phyloP scores from a whole-genome alignment of 2,113 vertebrate species.

The Delphinus delphis region DNA sequence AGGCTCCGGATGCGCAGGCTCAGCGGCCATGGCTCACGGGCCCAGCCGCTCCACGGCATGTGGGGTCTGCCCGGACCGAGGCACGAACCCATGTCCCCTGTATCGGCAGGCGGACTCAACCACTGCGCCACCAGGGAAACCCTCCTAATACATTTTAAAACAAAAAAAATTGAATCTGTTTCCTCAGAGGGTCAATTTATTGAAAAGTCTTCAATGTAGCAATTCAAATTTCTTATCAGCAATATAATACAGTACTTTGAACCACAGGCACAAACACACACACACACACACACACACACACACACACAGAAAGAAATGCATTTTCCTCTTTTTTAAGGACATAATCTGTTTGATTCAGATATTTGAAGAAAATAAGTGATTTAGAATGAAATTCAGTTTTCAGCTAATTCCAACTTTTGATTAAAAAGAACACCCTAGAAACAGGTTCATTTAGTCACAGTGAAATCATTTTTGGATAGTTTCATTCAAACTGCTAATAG shows the following conservation, averaged over 20 bases:
- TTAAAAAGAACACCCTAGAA: not conserved
- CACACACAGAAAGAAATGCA: not conserved
- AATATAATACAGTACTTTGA: not conserved
- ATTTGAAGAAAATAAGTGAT: not conserved
- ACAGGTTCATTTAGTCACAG: not conserved
- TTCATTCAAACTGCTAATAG: constrained; percentile 3
- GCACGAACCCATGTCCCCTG: too few species aligned
- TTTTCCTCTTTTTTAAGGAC: not conserved
- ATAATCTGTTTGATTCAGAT: not conserved
- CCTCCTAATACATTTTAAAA: not conserved
- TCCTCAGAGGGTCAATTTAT: not conserved
- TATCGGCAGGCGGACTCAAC: too few species aligned
- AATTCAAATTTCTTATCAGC: not conserved
- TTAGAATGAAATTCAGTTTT: not conserved
- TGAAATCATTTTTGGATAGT: constrained; percentile 38
- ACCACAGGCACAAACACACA: not conserved
- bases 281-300: too few species aligned
- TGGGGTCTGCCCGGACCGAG: fast-evolving
- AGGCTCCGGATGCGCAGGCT: too few species aligned
- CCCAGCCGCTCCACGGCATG: too few species aligned
- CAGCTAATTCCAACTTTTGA: not conserved
- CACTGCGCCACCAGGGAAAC: too few species aligned
- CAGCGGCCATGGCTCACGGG: too few species aligned
- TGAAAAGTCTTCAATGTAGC: not conserved
- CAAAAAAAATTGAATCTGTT: not conserved